Evolutionary conservation across 2,797 vertebrate species (phyloP).

Genomic region (Onychomys leucogaster): DNA sequence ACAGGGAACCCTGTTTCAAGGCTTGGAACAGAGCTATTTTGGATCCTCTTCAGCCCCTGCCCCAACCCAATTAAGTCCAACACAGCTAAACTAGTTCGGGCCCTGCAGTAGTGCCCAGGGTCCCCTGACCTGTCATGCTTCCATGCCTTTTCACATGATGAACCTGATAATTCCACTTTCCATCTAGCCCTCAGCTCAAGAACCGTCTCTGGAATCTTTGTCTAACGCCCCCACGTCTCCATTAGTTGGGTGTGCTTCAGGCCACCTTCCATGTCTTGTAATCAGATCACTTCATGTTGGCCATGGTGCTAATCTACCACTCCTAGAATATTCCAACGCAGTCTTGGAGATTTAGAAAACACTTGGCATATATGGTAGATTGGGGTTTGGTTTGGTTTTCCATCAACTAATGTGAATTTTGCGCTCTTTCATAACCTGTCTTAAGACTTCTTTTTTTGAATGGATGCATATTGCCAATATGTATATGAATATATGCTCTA

Average conservation of each 20-base stretch:
- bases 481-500: conserved; percentile 7
- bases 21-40: neutral
- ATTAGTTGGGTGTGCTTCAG: neutral
- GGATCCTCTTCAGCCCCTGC: neutral
- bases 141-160: neutral
- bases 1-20: neutral
- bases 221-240: neutral
- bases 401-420: neutral
- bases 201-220: neutral
- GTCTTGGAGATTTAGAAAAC: neutral
- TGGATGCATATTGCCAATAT: neutral
- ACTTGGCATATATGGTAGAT: neutral
- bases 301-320: neutral
- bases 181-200: neutral
- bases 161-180: neutral
- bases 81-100: too few relatives aligned
- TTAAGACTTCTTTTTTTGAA: neutral
- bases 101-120: too few relatives aligned
- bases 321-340: neutral
- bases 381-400: neutral
- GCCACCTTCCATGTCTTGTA: neutral
- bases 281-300: neutral
- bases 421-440: neutral
- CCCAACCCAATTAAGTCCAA: neutral
- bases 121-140: neutral